Evolutionary conservation across 2,113 vertebrate species (phyloP), one percentile per base, ranked within the genome.

Genomic region (Rhinogobius similis): DNA sequence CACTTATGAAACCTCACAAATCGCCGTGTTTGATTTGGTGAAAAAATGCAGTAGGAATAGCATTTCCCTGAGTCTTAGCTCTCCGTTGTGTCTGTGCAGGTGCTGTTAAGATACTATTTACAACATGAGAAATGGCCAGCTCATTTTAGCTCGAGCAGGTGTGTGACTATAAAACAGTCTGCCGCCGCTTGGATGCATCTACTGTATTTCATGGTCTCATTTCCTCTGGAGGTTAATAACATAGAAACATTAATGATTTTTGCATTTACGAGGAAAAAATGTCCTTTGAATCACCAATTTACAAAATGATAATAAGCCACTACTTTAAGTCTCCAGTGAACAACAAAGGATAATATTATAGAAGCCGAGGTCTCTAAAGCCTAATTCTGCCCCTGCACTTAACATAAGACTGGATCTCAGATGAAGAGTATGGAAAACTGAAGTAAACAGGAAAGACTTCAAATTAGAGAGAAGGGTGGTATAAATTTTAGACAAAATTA

Each of bases 71-170:
- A 5, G 21, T 55, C 24, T 56, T 56, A 13, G 53, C 26, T 29
- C 21, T 6, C 13, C 16, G 52, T 2, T 26, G 52, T 55, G 21
- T 13, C 23, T 13, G 52, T 26, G 55, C 55, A 58, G 55, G 26
- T 58, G 55, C 55, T 58, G 26, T 58, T 29, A 29, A 58, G 24
- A 58, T 18, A 14, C 53, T 56, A 29, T 58, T 58, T 58, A 58
- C 13, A 16, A 29, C 55, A 29, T 29, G 55, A 58, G 2, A 7
- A 58, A 58, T 58, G 55, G 26, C 24, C 13, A 2, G 1, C 26
- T 29, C 24, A 58, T 29, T 58, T 58, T 27, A 29, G 26, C 26
- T 7, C 13, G 55, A 27, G 55, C 26, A 58, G 55, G 55, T 58
- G 55, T 55, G 53, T 5, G 26, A 56, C 14, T 7, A 1, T 56